A percentile compares a stretch with the other conserved stretches of the same genome.
These are phyloP conservation scores for Leistus spinibarbis DNA, from an alignment of 2,888 invertebrate genomes.

Conservation along the genomic window DNA sequence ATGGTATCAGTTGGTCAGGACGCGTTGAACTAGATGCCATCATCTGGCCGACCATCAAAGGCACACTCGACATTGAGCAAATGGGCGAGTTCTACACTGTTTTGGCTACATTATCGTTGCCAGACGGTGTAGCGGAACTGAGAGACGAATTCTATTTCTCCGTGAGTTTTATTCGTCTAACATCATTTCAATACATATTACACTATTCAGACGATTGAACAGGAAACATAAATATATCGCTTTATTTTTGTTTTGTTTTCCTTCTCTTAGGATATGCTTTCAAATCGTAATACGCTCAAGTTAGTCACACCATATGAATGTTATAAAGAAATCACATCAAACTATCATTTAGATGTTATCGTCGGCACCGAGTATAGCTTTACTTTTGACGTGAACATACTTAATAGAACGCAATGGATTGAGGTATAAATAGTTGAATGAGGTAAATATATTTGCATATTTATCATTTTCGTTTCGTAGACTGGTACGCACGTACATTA, in stretches of 20 bases:
- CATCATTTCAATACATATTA: slow-evolving; percentile 44
- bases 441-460: slow-evolving; percentile 8
- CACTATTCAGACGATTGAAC: not conserved
- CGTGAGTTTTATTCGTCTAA: slow-evolving; percentile 53
- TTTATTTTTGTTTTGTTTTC: slow-evolving; percentile 15
- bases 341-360: slow-evolving; percentile 59
- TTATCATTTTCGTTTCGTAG: slow-evolving; percentile 47
- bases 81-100: slow-evolving; percentile 59
- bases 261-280: slow-evolving; percentile 55
- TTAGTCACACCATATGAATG: slow-evolving; percentile 62
- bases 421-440: slow-evolving; percentile 51
- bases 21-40: slow-evolving; percentile 63
- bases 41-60: slow-evolving; percentile 64
- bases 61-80: slow-evolving; percentile 63
- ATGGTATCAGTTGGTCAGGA: slow-evolving; percentile 63
- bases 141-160: slow-evolving; percentile 63
- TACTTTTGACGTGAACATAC: slow-evolving; percentile 58
- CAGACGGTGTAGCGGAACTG: slow-evolving; percentile 62
- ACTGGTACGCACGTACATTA: slow-evolving; percentile 61
- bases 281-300: slow-evolving; percentile 63
- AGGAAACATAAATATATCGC: not conserved
- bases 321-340: slow-evolving; percentile 59
- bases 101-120: slow-evolving; percentile 59
- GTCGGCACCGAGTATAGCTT: slow-evolving; percentile 58
- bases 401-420: slow-evolving; percentile 55